Evolutionary conservation across 2,888 invertebrate genomes (phyloP), one percentile per base, ranked within the genome.

Genomic region (Eurytoma adleriae): DNA sequence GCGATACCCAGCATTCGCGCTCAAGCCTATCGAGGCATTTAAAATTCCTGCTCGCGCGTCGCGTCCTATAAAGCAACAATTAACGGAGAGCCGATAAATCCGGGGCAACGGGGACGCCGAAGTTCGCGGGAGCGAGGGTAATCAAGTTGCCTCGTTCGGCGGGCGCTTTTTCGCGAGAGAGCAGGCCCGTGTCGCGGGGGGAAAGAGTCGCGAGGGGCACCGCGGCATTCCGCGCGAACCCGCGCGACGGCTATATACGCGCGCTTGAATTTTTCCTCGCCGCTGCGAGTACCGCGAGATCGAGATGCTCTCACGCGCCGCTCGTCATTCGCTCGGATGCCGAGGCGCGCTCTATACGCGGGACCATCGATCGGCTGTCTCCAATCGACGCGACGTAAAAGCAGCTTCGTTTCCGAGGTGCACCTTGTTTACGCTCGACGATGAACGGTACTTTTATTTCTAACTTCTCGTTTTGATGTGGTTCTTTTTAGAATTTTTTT

Each of bases 111-210:
- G 56, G 73, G 10, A 62, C 66, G 66, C 64, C 66, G 48, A 59
- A 75, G 74, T 59, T 18, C 20, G 12, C 54, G 3, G 48, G 13
- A 20, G 5, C 0, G 5, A 7, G 24, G 59, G 57, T 54, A 64
- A 67, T 75, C 74, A 75, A 75, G 74, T 75, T 67, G 74, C 67
- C 66, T 57, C 67, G 66, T 57, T n/a, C 56, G 56, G 20, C 64
- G 64, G 64, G 24, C 56, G 56, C 56, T 74, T 74, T 74, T 74
- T 74, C 66, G 56, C 64, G 48, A n/a, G n/a, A n/a, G n/a, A n/a
- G 40, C 7, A 40, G 40, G 40, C 40, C 40, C 66, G 48, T 74
- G 57, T 66, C 66, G 48, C 66, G 50, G 24, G 20, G 16, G 24
- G 14, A 40, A 18, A 14, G 54, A 54, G 54, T 54, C 1, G 54